Evolutionary conservation across 30 jellyfish, hydroid and myxozoan genomes (phyloP), one percentile per base, ranked within the genome.

Genomic region (Thelohanellus kitauei): DNA sequence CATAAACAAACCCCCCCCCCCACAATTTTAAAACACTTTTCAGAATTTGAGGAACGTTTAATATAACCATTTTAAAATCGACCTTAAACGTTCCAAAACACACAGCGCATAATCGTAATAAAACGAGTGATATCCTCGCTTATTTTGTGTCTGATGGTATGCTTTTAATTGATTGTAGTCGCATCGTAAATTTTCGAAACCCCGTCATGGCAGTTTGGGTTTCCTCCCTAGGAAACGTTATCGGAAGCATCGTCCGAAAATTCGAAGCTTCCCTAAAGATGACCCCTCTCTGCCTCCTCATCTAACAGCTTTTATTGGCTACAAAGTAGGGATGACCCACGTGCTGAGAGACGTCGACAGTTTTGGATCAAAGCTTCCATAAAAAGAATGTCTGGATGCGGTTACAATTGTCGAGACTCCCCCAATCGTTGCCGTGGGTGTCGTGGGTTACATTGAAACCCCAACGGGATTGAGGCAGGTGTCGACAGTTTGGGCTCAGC

Each of bases 271-370:
- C 62, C 99, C 99, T 14, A 82, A 82, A 58, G 99, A 82, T 45
- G 99, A 82, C 41, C 57, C 50, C 20, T 33, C 51, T 12, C 75
- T 51, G 50, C 78, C 84, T 9, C 86, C 92, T 14, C 99, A 82
- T 52, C 39, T 82, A 23, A 82, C 99, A 32, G 99, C 92, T 14
- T 82, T 82, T 42, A 54, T 82, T 58, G 99, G 90, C 3, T 82
- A 64, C 56, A 82, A 82, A 45, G 99, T 88, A 41, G 99, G 99
- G 29, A 82, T 82, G 99, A 82, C 99, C 10, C 99, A 82, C 56
- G 60, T 65, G 11, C 69, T 82, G 9, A 44, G 99, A 12, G 99
- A 82, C 34, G 99, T 82, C 4, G 99, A 82, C 52, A 58, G 99
- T 33, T 67, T 53, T 41, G 99, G 99, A 14, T 14, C 23, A 59